Evolutionary conservation across 2,797 vertebrate genomes (phyloP), one percentile per base, ranked within the genome.

Genomic region (Clarias laeviceps): DNA sequence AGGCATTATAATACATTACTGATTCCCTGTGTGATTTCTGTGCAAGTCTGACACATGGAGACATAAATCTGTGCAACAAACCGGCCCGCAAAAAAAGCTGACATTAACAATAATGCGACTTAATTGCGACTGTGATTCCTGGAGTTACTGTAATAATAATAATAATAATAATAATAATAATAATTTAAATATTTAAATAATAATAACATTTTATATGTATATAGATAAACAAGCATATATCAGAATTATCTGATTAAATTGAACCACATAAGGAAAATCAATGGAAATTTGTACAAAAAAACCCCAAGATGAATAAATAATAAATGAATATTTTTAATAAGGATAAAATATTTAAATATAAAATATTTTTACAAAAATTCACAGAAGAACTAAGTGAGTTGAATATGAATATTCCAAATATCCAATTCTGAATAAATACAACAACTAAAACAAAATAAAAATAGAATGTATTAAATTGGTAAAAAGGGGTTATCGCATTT

Each of bases 31-130:
- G 74, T 84, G 91, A 92, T 89, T 90, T 89, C 89, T 86, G 85
- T 84, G 65, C 79, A 91, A 87, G 91, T 91, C 93, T 93, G 92
- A 93, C 90, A 90, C 90, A 88, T 89, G 88, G 87, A 91, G 91
- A 85, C 87, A 84, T 80, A 88, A 93, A 92, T 88, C 92, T 90
- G 90, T 77, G 89, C 90, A 90, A 91, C 91, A 88, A 90, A 88
- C 86, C 80, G 62, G 89, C 89, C 89, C 92, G 85, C 89, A 56
- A 89, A 80, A 77, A 78, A 87, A 89, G 92, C 93, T 96, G 95
- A 95, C 95, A 94, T 95, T 96, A 95, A 95, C 95, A 95, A 94
- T 95, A 95, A 96, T 95, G 94, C 94, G 93, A 94, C 93, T 94
- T 96, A 96, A 96, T 95, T 95, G 95, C 95, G 94, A 92, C 89